Evolutionary conservation across 2,888 invertebrate genomes (phyloP).

Genomic region (Gastracanthus pulcherrimus): DNA sequence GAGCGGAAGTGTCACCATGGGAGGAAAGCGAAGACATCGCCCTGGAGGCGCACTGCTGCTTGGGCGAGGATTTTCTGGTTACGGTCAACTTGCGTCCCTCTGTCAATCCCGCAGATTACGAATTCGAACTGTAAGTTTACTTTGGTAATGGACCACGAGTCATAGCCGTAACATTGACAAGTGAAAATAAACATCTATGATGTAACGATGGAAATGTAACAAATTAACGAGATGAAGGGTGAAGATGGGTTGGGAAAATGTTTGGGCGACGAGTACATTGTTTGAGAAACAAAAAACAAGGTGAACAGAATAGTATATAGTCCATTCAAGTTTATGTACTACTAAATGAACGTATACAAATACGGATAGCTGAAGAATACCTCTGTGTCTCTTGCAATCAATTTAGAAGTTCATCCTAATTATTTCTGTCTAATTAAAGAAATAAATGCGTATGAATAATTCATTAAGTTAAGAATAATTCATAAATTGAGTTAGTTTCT

Average conservation of each 20-base stretch:
- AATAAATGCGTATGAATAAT: no score
- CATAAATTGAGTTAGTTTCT: no score
- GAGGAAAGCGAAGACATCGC: slow-evolving; percentile 69
- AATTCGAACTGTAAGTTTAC: slow-evolving; percentile 71
- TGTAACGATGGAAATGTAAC: background rate
- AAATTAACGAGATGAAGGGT: background rate
- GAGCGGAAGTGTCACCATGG: slow-evolving; percentile 69
- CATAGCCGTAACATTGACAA: background rate
- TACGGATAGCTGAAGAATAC: no score
- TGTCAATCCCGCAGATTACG: slow-evolving; percentile 66
- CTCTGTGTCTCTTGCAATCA: no score
- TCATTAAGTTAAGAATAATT: no score
- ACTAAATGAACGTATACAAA: no score
- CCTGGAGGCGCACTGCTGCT: slow-evolving; percentile 64
- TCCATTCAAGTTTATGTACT: no score
- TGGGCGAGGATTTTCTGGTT: slow-evolving; percentile 69
- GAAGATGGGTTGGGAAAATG: background rate
- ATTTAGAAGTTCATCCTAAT: no score
- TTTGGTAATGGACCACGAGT: slow-evolving; percentile 17
- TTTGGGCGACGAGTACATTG: background rate
- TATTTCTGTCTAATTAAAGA: no score
- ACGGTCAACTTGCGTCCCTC: slow-evolving; percentile 67
- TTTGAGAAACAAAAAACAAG: background rate
- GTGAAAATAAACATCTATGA: background rate
- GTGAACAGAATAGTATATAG: no score